Percentiles rank a stretch among this genome's conserved stretches.
phyloP scores from a whole-genome alignment of 92 coral and sea anemone species.

The Blastomussa wellsi region DNA sequence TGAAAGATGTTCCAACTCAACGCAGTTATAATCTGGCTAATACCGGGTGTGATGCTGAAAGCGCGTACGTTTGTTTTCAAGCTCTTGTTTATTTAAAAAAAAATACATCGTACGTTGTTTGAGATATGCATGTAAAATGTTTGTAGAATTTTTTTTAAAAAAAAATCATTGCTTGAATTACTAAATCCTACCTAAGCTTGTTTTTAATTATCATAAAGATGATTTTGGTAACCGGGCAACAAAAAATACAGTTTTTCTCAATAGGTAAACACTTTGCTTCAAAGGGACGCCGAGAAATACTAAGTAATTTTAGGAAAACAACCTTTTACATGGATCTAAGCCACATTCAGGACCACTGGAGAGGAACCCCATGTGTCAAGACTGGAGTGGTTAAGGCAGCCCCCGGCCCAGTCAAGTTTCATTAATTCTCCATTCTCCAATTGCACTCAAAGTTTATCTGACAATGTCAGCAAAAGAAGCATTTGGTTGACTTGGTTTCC shows the following conservation, averaged over 20 bases:
- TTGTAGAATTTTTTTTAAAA: neutral
- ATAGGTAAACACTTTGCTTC: neutral
- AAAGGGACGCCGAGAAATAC: neutral
- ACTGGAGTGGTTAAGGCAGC: neutral
- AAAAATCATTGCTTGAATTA: neutral
- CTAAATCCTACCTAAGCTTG: neutral
- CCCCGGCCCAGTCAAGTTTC: neutral
- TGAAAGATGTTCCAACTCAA: neutral
- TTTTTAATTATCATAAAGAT: conserved; percentile 2
- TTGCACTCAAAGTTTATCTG: neutral
- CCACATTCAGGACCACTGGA: neutral
- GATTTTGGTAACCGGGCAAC: conserved; percentile 26
- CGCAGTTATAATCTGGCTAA: neutral
- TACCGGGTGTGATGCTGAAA: neutral
- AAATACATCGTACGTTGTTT: neutral
- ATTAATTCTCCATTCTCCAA: neutral
- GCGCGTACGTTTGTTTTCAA: neutral
- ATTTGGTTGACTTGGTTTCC: neutral
- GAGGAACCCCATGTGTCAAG: neutral
- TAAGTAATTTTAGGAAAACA: neutral
- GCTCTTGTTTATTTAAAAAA: neutral
- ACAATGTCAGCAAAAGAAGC: neutral
- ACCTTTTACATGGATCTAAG: neutral
- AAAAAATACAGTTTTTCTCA: neutral
- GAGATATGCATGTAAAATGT: neutral